These are phyloP conservation scores for Phyllotreta cruciferae DNA, from an alignment of 2,888 invertebrate species.

Conservation along the genomic window DNA sequence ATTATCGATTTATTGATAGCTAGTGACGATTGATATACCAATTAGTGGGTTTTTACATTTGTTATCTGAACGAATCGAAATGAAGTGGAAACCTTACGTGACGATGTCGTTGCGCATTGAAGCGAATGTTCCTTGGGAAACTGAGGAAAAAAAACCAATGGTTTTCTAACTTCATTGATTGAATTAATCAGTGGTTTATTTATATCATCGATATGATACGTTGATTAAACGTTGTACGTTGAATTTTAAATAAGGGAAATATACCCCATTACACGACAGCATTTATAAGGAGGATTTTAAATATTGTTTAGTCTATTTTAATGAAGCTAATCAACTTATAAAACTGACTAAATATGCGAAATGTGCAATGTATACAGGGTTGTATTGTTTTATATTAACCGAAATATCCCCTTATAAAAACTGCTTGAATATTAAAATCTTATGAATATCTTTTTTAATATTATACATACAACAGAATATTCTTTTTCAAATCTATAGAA, in stretches of 20 bases:
- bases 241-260: constrained; percentile 1
- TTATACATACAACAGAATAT: constrained; percentile 15
- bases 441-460: constrained; percentile 34
- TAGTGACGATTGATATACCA: constrained; percentile 20
- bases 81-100: not conserved
- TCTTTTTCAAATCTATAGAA: constrained; percentile 22
- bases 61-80: not conserved
- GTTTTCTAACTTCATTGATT: too few relatives aligned
- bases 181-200: constrained; percentile 2
- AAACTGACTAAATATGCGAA: not conserved
- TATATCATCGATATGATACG: constrained; percentile 15
- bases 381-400: too few relatives aligned
- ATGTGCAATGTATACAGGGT: too few relatives aligned
- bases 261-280: not conserved
- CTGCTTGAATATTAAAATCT: constrained; percentile 28
- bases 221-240: not conserved
- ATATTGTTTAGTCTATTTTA: too few relatives aligned
- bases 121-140: not conserved
- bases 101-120: too few relatives aligned
- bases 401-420: constrained; percentile 17
- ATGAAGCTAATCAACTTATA: too few relatives aligned
- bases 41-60: constrained; percentile 7
- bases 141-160: not conserved
- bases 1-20: constrained; percentile 25
- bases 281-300: constrained; percentile 9